Percentiles rank a stretch among this genome's conserved stretches.
Conservation (phyloP, 2,113 vertebrate genomes). For the Zootoca vivipara region DNA sequence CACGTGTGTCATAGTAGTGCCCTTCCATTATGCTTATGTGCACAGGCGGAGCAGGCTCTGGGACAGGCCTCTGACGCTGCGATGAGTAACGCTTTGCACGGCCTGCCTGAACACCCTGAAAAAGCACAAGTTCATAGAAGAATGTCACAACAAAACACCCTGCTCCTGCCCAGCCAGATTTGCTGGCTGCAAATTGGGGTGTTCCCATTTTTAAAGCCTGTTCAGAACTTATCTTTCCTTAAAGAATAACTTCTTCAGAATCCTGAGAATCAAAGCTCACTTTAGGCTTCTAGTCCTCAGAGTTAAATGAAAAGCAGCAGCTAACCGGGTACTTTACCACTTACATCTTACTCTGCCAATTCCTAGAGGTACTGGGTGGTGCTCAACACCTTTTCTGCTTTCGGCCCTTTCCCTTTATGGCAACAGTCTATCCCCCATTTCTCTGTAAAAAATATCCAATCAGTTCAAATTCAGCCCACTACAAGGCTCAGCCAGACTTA, state of each 20-base stretch:
- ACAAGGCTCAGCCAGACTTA: background rate
- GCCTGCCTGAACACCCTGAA: constrained; percentile 81
- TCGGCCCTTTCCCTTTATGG: background rate
- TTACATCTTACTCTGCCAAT: background rate
- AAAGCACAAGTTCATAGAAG: constrained; percentile 5
- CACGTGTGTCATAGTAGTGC: constrained; percentile 95
- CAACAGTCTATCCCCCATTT: background rate
- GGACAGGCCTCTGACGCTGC: constrained; percentile 89
- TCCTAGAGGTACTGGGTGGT: background rate
- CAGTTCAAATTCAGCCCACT: background rate
- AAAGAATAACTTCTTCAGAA: background rate
- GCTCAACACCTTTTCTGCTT: too few relatives aligned
- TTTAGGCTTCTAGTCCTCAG: background rate
- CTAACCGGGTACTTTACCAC: background rate
- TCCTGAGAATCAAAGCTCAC: background rate
- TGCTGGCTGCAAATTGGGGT: background rate
- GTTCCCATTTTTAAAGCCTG: background rate
- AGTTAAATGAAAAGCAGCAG: background rate
- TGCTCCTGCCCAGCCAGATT: background rate
- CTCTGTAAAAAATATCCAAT: background rate
- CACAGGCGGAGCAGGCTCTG: constrained; percentile 87
- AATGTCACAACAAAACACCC: background rate
- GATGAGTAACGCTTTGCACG: constrained; percentile 96
- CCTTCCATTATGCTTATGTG: constrained; percentile 98
- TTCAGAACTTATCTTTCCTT: background rate